phyloP scores from a whole-genome alignment of 2,888 invertebrate genomes.

The Eupithecia inturbata region DNA sequence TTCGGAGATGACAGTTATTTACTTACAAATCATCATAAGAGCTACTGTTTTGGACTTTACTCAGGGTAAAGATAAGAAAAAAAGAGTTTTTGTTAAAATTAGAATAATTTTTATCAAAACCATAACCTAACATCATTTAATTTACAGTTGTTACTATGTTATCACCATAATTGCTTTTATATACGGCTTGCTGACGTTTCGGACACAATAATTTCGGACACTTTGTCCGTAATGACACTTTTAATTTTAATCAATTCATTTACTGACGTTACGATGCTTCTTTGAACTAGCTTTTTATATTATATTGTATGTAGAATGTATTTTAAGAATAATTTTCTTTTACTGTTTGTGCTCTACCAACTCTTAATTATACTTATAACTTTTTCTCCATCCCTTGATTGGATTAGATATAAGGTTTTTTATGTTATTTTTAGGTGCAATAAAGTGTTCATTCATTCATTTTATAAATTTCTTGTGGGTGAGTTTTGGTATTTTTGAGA shows the following conservation, averaged over 20 bases:
- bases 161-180: constrained; percentile 6
- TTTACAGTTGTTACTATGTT: constrained; percentile 40
- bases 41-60: constrained; percentile 40
- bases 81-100: constrained; percentile 43
- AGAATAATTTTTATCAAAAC: constrained; percentile 48
- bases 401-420: too few species aligned
- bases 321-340: too few species aligned
- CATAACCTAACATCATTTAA: constrained; percentile 43
- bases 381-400: too few species aligned
- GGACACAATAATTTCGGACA: too few species aligned
- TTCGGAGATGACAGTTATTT: neutral
- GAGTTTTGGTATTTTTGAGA: neutral
- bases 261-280: neutral
- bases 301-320: too few species aligned
- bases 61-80: constrained; percentile 42
- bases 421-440: too few species aligned
- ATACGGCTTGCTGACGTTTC: too few species aligned
- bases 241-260: too few species aligned
- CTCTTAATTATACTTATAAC: too few species aligned
- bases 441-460: too few species aligned
- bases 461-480: neutral
- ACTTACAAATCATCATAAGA: constrained; percentile 25
- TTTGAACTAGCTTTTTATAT: neutral
- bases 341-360: too few species aligned
- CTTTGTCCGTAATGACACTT: too few species aligned